Base-by-base conservation (phyloP, 2,113 vertebrate species). In the Onychostruthus taczanowskii region DNA sequence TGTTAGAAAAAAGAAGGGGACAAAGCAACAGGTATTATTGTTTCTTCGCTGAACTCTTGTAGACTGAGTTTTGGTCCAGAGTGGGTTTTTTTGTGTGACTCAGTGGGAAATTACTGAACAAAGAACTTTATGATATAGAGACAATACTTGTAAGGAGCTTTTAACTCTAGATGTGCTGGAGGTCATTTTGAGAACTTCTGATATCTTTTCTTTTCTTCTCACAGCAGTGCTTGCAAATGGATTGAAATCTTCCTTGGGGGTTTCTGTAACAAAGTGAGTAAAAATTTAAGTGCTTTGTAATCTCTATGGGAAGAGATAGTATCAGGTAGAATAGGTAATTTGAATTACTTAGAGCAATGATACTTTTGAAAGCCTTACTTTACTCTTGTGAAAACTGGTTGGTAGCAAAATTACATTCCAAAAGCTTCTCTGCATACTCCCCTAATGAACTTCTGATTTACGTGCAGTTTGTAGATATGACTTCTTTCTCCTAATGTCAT, bases 241-340 rank as follows among this genome's bases (percentile, higher is more conserved):
- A 84, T 90, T 93, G 75, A 93, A 95, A 72, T 33, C 50, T 75
- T 96, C 93, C 92, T 88, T 0, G 0, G 94, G 90, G 93, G 95
- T 86, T 96, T 90, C 72, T 74, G 24, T 53, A 67, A 95, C 17
- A 84, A 90, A 73, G 19, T 67, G 49, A 21, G 76, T 94, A 91
- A 93, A 96, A 95, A 77, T 74, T 50, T 94, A 95, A 96, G 92
- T 95, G 90, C 72, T 94, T 93, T 88, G 50, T 88, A 94, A 83
- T 95, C 78, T 94, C 90, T 50, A 1, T 90, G 79, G 89, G 75
- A 96, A 93, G 75, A 70, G 64, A 87, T 85, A 75, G 90, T 95
- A 96, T 83, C 89, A 88, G 63, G 70, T 90, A 81, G 67, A 84
- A 59, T 31, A 91, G 87, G 74, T 94, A 95, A 95, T 96, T 96